Evolutionary conservation across 2,888 invertebrate species (phyloP).

Genomic region (Gastrophysa polygoni): DNA sequence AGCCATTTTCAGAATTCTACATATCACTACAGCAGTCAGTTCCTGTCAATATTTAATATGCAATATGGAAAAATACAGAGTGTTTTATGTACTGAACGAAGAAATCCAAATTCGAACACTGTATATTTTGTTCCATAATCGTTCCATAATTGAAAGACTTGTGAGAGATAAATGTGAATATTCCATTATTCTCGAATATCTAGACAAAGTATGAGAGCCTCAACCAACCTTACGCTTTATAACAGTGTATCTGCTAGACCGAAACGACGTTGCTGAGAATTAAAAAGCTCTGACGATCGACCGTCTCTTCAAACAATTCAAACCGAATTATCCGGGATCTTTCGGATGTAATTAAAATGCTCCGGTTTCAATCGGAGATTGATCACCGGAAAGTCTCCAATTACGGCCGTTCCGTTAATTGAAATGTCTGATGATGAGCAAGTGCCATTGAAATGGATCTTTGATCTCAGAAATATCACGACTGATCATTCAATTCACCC

Average conservation of each 20-base stretch:
- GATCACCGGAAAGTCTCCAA: slow-evolving; percentile 33
- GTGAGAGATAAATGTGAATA: too few species aligned
- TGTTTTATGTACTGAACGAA: too few species aligned
- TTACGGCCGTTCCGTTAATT: slow-evolving; percentile 24
- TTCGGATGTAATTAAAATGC: slow-evolving; percentile 34
- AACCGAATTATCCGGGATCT: slow-evolving; percentile 26
- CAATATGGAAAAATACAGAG: too few species aligned
- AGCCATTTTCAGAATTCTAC: too few species aligned
- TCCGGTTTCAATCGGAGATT: slow-evolving; percentile 34
- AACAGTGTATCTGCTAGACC: slow-evolving; percentile 26
- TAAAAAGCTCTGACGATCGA: slow-evolving; percentile 39
- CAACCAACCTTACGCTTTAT: too few species aligned
- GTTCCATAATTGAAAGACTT: too few species aligned
- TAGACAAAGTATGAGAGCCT: too few species aligned
- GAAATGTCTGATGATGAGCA: not conserved
- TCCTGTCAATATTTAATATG: too few species aligned
- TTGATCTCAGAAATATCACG: not conserved
- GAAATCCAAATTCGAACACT: too few species aligned
- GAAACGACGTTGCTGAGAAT: slow-evolving; percentile 48
- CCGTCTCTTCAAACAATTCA: slow-evolving; percentile 21
- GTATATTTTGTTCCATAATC: too few species aligned
- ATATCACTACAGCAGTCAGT: too few species aligned
- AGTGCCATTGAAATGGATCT: not conserved
- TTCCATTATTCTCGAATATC: too few species aligned
- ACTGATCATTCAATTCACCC: not conserved